Evolutionary conservation across 2,888 invertebrate genomes (phyloP).

Genomic region (Brachylomia viminalis): DNA sequence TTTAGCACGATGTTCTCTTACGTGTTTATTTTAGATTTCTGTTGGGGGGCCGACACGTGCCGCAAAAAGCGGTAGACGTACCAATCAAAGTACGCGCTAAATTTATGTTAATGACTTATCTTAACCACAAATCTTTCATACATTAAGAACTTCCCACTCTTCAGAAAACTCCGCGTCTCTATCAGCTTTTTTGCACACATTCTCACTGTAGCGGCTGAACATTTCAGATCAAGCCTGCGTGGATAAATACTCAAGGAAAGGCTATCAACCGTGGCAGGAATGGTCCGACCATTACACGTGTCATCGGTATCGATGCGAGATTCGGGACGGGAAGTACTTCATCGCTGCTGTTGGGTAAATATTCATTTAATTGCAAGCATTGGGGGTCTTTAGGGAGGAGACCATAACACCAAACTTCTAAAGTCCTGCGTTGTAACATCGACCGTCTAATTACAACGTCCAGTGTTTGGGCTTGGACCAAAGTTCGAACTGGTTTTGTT

Average conservation of each 20-base stretch:
- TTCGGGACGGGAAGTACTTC: slow-evolving; percentile 88
- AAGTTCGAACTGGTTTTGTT: not conserved
- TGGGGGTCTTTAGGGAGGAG: not conserved
- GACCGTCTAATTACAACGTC: not conserved
- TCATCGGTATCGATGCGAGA: slow-evolving; percentile 87
- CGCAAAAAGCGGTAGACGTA: not conserved
- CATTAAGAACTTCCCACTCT: not conserved
- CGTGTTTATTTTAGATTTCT: no score
- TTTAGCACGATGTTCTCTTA: not conserved
- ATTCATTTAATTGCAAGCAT: not conserved
- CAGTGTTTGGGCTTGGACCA: no score
- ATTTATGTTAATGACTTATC: not conserved
- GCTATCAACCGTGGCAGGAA: slow-evolving; percentile 89
- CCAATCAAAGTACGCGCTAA: not conserved
- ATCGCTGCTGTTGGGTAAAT: slow-evolving; percentile 87
- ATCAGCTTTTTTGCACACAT: not conserved
- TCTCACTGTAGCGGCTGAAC: not conserved
- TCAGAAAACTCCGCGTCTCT: not conserved
- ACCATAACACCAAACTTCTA: not conserved
- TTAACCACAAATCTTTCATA: not conserved
- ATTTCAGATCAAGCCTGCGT: slow-evolving; percentile 87
- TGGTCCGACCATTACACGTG: slow-evolving; percentile 89
- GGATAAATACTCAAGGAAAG: slow-evolving; percentile 89
- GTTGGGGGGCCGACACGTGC: not conserved
- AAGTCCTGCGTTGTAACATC: not conserved